These are phyloP conservation scores for Carassius carassius DNA, from an alignment of 2,113 vertebrate species.

Conservation along the genomic window DNA sequence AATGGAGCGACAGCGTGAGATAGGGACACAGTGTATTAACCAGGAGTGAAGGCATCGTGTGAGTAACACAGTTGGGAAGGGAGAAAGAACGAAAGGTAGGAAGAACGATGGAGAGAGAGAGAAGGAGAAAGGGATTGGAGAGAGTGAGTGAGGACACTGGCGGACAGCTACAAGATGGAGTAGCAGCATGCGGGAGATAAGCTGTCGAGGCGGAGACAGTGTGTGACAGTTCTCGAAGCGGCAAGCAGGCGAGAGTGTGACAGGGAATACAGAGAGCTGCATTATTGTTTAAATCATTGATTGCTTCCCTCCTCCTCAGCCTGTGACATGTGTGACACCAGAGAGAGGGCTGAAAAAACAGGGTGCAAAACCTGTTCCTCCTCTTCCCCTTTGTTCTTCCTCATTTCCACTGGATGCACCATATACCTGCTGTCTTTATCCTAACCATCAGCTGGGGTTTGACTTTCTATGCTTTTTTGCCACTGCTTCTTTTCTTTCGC, in stretches of 20 bases:
- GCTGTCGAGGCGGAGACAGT: conserved; percentile 64
- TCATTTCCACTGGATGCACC: conserved; percentile 57
- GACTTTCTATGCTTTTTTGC: conserved; percentile 22
- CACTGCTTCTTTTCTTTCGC: background rate
- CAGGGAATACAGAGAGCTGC: conserved; percentile 79
- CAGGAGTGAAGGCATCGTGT: conserved; percentile 59
- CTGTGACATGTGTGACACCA: conserved; percentile 59
- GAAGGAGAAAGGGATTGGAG: conserved; percentile 41
- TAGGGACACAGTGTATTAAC: conserved; percentile 62
- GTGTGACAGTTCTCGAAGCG: conserved; percentile 68
- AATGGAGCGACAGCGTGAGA: conserved; percentile 47
- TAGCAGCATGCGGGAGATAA: conserved; percentile 67
- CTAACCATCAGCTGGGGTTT: conserved; percentile 26
- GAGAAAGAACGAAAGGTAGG: conserved; percentile 24
- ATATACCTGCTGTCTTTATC: conserved; percentile 50
- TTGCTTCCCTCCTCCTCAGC: conserved; percentile 64
- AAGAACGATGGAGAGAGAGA: conserved; percentile 14
- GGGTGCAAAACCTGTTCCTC: conserved; percentile 48
- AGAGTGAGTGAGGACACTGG: conserved; percentile 50
- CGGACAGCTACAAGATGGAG: conserved; percentile 69
- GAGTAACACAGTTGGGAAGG: conserved; percentile 54
- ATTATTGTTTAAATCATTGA: conserved; percentile 85
- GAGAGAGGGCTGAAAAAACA: conserved; percentile 53
- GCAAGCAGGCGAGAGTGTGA: conserved; percentile 73
- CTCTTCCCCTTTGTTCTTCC: conserved; percentile 58